These are phyloP conservation scores for Pachypeltis micranthus DNA, from an alignment of 1,140 invertebrate species.

Conservation along the genomic window DNA sequence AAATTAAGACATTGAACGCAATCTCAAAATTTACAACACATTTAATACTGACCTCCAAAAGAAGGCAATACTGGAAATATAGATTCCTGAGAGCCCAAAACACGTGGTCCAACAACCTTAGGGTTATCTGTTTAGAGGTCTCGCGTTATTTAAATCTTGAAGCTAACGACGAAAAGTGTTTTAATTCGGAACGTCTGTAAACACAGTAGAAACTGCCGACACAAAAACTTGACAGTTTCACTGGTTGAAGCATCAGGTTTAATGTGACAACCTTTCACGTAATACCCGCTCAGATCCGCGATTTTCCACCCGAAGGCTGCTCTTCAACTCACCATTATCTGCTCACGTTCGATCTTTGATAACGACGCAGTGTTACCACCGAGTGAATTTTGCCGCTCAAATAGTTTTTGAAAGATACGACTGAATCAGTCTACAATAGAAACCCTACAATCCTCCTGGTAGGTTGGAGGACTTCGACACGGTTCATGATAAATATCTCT, in stretches of 20 bases:
- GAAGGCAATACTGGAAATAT: not conserved
- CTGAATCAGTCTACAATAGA: too few species aligned
- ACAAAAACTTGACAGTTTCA: not conserved
- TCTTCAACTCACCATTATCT: too few species aligned
- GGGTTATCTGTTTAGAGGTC: not conserved
- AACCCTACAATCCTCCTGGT: too few species aligned
- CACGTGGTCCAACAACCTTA: not conserved
- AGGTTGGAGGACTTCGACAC: too few species aligned
- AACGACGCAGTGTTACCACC: too few species aligned
- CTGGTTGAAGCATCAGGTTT: not conserved
- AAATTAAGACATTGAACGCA: not conserved
- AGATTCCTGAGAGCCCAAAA: not conserved
- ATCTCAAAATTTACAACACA: not conserved
- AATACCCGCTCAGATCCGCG: too few species aligned
- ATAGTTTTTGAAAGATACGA: too few species aligned
- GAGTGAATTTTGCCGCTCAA: too few species aligned
- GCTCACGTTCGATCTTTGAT: too few species aligned
- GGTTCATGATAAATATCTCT: too few species aligned
- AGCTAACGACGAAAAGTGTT: not conserved
- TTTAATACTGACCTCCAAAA: not conserved
- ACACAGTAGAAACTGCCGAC: not conserved
- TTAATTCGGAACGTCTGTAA: not conserved
- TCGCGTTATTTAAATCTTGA: constrained; percentile 2
- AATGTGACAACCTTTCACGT: constrained; percentile 7
- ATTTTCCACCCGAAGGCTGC: too few species aligned